A percentile compares a stretch with the other conserved stretches of the same genome.
phyloP scores from a whole-genome alignment of 92 coral and sea anemone species.

The Epizoanthus stellaris region DNA sequence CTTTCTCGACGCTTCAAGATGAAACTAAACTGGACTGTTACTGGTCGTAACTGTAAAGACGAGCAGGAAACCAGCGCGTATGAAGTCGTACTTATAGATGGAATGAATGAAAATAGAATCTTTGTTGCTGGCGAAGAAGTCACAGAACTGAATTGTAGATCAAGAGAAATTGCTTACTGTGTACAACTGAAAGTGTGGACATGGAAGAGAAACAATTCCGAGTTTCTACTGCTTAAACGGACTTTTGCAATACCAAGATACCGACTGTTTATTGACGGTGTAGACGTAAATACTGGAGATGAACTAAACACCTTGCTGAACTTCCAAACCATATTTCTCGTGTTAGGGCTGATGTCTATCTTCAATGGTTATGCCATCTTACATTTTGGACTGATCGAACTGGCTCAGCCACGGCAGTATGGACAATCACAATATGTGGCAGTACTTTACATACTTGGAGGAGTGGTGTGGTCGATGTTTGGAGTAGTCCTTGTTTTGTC shows the following conservation, averaged over 20 bases:
- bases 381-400: no score
- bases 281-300: not conserved
- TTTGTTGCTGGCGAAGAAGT: not conserved
- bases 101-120: no score
- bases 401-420: no score
- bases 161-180: not conserved
- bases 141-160: not conserved
- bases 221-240: not conserved
- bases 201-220: not conserved
- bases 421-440: no score
- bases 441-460: no score
- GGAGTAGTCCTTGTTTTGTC: no score
- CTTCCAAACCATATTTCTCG: not conserved
- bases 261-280: conserved; percentile 1
- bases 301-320: not conserved
- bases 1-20: no score
- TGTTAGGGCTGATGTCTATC: not conserved
- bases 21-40: no score
- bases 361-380: not conserved
- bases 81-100: no score
- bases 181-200: not conserved
- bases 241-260: not conserved
- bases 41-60: no score
- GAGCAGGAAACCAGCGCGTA: no score
- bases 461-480: no score